phyloP scores from a whole-genome alignment of 2,888 invertebrate species.

The Desoria tigrina region DNA sequence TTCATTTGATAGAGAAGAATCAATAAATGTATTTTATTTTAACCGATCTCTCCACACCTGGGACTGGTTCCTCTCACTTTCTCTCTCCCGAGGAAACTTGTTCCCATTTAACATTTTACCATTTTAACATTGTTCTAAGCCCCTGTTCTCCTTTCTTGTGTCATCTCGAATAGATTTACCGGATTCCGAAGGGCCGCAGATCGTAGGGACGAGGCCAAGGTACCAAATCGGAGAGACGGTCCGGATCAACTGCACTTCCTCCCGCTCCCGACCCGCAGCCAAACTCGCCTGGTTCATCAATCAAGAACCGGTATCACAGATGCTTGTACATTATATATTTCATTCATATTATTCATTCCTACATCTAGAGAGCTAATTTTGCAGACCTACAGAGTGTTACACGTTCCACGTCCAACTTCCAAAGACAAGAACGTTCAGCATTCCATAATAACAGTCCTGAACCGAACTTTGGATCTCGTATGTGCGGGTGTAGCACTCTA shows the following conservation, averaged over 20 bases:
- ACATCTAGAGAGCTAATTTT: too few species aligned
- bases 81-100: constrained; percentile 7
- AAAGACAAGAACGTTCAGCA: too few species aligned
- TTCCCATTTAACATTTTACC: constrained; percentile 20
- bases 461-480: too few species aligned
- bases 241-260: constrained; percentile 80
- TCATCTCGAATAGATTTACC: constrained; percentile 67
- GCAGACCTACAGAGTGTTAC: too few species aligned
- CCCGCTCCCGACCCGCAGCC: constrained; percentile 78
- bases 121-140: too few species aligned
- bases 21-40: constrained; percentile 44
- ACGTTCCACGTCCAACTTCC: too few species aligned
- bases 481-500: too few species aligned
- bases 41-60: constrained; percentile 42
- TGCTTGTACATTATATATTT: constrained; percentile 10
- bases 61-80: constrained; percentile 23
- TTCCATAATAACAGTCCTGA: too few species aligned
- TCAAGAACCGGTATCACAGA: constrained; percentile 66
- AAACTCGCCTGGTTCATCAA: constrained; percentile 84
- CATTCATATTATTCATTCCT: too few species aligned
- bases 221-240: constrained; percentile 81
- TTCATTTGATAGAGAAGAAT: constrained; percentile 20
- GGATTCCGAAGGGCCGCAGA: constrained; percentile 72
- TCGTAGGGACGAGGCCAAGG: constrained; percentile 74
- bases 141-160: too few species aligned